Base-by-base conservation (phyloP, 2,113 vertebrate genomes). In the Antechinus flavipes region DNA sequence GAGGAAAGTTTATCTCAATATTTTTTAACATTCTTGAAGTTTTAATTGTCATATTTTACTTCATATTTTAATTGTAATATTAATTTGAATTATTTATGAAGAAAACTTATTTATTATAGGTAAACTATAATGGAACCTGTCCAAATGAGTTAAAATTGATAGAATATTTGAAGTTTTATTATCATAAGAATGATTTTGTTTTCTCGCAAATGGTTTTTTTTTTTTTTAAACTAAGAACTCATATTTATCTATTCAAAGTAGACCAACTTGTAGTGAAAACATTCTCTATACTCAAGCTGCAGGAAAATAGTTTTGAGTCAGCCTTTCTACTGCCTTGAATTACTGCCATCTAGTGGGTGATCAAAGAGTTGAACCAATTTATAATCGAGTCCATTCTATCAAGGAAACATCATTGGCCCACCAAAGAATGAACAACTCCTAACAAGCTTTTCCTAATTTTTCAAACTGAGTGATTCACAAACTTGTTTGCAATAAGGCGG, bases 261-360 rank as follows among this genome's bases (percentile, higher is more conserved):
- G 68, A 42, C 6, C 23, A n/a, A 84, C 30, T 14, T 35, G 3
- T 42, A 4, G n/a, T 42, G 68, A 84, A 84, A 84, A 84, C 68
- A 19, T 52, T 52, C n/a, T 42, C 68, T 42, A 19, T 8, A 42
- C 7, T 42, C 35, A 84, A 42, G 19, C n/a, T 42, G 4, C 35
- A 42, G 1, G 9, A 61, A 61, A 30, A 68, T 68, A 14, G 30
- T 68, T 35, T 8, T 50, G 26, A 0, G 0, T 0, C 3, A 3
- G 54, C 23, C n/a, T 46, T 25, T 54, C 24, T 46, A 30, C 1
- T 8, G 54, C 8, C 90, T 54, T 54, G 94, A 42, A 42, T 47
- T 54, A 23, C 94, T 54, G 92, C 96, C 97, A 58, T 55, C 98
- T 97, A 19, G 94, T 97, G 98, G 96, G n/a, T 0, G 58, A 0